A percentile compares a stretch with the other conserved stretches of the same genome.
phyloP scores from a whole-genome alignment of 1,140 invertebrate species.

The Drosophila lowei region DNA sequence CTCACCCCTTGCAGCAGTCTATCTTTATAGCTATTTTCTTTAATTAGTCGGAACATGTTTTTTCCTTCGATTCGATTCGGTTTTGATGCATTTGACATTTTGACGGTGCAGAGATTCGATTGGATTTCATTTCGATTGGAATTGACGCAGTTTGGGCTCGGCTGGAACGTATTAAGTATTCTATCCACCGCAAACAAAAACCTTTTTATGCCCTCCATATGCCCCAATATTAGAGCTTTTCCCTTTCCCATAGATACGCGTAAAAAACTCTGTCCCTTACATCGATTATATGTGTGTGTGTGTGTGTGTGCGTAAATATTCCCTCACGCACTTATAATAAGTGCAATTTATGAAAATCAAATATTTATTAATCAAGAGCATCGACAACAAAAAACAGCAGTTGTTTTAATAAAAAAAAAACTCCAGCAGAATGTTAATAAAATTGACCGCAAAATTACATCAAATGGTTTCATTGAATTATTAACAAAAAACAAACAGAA shows the following conservation, averaged over 20 bases:
- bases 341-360: constrained; percentile 56
- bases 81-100: constrained; percentile 72
- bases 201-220: constrained; percentile 8
- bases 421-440: constrained; percentile 31
- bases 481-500: constrained; percentile 20
- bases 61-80: constrained; percentile 35
- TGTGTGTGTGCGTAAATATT: too few species aligned
- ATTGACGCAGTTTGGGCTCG: constrained; percentile 38
- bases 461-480: constrained; percentile 51
- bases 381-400: constrained; percentile 13
- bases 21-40: constrained; percentile 45
- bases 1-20: not conserved
- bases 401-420: constrained; percentile 28
- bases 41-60: constrained; percentile 58
- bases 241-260: not conserved
- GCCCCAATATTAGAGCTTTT: not conserved
- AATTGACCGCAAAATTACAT: constrained; percentile 34
- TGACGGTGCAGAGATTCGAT: constrained; percentile 15
- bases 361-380: constrained; percentile 57
- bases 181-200: not conserved
- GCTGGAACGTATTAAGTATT: not conserved
- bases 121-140: constrained; percentile 15
- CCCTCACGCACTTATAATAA: constrained; percentile 23
- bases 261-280: not conserved
- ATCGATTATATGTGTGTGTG: too few species aligned